Base-by-base conservation (phyloP, 2,113 vertebrate species). In the Dendrocopos noguchii region DNA sequence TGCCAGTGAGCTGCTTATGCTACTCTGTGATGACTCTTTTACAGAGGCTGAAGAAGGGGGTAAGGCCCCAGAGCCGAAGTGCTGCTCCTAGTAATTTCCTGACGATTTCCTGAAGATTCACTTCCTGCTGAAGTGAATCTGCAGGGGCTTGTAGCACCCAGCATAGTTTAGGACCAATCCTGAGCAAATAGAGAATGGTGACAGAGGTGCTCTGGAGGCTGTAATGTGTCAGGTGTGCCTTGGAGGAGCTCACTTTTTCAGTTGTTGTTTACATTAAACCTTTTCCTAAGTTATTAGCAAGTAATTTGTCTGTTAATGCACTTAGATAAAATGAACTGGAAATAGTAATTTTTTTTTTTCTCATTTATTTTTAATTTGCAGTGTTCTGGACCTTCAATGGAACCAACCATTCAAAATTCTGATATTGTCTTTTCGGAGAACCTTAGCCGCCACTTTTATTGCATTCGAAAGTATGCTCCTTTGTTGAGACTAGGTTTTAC, bases 311-410 rank as follows among this genome's bases (percentile, higher is more conserved):
- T 42, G 8, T 11, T 47, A 52, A 60, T 88, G 53, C 64, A 29
- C 78, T 59, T 47, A 60, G 29, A 71, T 31, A 27, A 50, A 83
- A 82, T 14, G 63, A 53, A 17, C 46, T 86, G 33, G 25, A 87
- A 95, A 80, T 89, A 74, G 44, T 96, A 84, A 93, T 70, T 64
- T 73, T 27, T 72, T 25, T 80, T 25, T 80, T 84, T 92, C 88
- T 95, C 33, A 44, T 79, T 94, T 94, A 47, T 92, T 88, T 93
- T 95, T 57, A 42, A 73, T 87, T 88, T 95, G 86, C 96, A 99
- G 99, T 99, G 99, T 97, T 99, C 98, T 86, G 99, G 99, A 97
- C 99, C 99, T 73, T 99, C 99, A 74, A 99, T 99, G 99, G 98
- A 99, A 90, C 99, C 99, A 84, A 99, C 99, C 64, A 99, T 99